Conservation (phyloP, 2,888 invertebrate genomes). For the Phengaris alcon region DNA sequence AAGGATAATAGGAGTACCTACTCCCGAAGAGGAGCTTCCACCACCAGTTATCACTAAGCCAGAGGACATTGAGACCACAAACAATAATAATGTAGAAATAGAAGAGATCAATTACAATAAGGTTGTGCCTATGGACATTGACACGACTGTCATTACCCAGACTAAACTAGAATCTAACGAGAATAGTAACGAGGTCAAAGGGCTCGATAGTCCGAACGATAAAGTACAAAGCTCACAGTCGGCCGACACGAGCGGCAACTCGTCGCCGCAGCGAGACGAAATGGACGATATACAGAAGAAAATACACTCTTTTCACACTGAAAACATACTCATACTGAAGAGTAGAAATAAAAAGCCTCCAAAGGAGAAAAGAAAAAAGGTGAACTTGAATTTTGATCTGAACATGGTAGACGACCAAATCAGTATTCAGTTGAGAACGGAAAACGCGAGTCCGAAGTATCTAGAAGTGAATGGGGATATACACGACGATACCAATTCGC, state of each 20-base stretch:
- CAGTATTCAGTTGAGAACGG: constrained; percentile 70
- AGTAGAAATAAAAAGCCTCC: constrained; percentile 80
- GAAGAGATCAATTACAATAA: constrained; percentile 65
- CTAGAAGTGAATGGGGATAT: constrained; percentile 63
- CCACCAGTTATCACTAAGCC: constrained; percentile 56
- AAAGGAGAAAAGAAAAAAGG: constrained; percentile 75
- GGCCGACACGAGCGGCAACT: constrained; percentile 73
- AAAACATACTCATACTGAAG: constrained; percentile 80
- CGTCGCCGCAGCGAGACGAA: constrained; percentile 75
- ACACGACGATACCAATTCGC: constrained; percentile 56
- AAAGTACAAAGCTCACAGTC: constrained; percentile 65
- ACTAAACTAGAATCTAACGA: constrained; percentile 63
- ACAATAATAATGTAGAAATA: constrained; percentile 64
- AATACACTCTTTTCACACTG: constrained; percentile 81
- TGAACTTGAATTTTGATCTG: constrained; percentile 76
- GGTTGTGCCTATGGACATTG: constrained; percentile 71
- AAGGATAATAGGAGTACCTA: constrained; percentile 69
- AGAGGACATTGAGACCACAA: constrained; percentile 52
- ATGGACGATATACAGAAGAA: constrained; percentile 82
- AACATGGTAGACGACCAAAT: constrained; percentile 76
- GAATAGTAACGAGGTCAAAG: constrained; percentile 51
- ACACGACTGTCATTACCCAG: constrained; percentile 61
- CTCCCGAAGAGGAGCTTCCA: constrained; percentile 60
- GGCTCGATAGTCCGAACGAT: constrained; percentile 61
- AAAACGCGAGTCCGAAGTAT: constrained; percentile 48